A percentile compares a stretch with the other conserved stretches of the same genome.
Evolutionary conservation across 1,140 invertebrate species (phyloP).

Genomic region (Drosophila micromelanica): DNA sequence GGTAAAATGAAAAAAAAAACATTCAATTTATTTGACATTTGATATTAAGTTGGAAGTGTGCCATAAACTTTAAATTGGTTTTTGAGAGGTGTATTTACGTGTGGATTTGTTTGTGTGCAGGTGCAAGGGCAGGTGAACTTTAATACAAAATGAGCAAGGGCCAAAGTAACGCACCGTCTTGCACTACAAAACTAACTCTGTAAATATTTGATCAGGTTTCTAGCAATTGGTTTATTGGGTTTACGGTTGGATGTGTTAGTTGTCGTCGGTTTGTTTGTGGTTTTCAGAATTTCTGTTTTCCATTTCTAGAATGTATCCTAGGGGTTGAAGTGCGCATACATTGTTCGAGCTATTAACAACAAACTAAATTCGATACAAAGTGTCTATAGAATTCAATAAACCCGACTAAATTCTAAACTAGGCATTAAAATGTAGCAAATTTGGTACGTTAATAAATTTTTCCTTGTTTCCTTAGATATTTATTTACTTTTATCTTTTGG

Average conservation of each 20-base stretch:
- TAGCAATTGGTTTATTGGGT: conserved; percentile 32
- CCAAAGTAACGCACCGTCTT: conserved; percentile 45
- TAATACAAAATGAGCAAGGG: conserved; percentile 45
- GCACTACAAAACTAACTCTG: conserved; percentile 48
- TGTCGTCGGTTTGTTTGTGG: conserved; percentile 42
- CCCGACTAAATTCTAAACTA: conserved; percentile 72
- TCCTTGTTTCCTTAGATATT: conserved; percentile 28
- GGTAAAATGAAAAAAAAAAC: conserved; percentile 45
- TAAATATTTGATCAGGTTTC: conserved; percentile 47
- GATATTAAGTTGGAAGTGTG: conserved; percentile 17
- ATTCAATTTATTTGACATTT: conserved; percentile 27
- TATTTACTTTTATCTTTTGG: conserved; percentile 18
- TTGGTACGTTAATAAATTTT: conserved; percentile 69
- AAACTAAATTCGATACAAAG: conserved; percentile 84
- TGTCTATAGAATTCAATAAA: conserved; percentile 74
- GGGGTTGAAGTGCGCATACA: conserved; percentile 71
- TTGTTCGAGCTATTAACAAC: conserved; percentile 83
- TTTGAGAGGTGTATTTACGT: conserved; percentile 8
- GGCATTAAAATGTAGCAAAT: conserved; percentile 75
- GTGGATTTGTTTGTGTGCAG: conserved; percentile 22
- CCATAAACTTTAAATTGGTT: conserved; percentile 30
- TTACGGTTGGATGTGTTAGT: conserved; percentile 30
- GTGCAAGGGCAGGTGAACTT: conserved; percentile 52
- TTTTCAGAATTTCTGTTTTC: conserved; percentile 39
- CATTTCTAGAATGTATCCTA: conserved; percentile 32